Base-by-base conservation (phyloP, 2,797 vertebrate species). In the Pseudopleuronectes americanus region DNA sequence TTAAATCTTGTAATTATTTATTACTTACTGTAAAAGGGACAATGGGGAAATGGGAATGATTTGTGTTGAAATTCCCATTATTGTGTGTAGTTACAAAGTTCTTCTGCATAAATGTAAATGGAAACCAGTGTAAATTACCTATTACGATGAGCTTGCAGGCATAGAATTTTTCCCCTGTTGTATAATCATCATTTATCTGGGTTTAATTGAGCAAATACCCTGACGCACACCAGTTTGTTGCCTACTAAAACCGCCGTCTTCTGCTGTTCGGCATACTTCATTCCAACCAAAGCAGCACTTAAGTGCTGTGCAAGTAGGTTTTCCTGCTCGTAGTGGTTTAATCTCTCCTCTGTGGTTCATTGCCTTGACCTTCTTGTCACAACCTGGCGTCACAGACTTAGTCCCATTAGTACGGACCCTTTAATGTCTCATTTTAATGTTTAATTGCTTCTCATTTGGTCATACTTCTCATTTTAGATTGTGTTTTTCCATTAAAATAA, bases 1-100 rank as follows among this genome's bases (percentile, higher is more conserved):
- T 81, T 71, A 66, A 83, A 74, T 58, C 36, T 4, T 64, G 79
- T 80, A 61, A 68, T 63, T 67, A 73, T 64, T 63, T 51, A 79
- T 81, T 76, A 73, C 54, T 68, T 28, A 66, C 57, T 45, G 51
- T 71, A 68, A 81, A 76, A 63, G 38, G 52, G 64, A 68, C 71
- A 55, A 47, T 62, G 13, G 64, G 73, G 64, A 79, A 57, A 77
- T 56, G 76, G 23, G 60, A 80, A 57, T 74, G 64, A 75, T 58
- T 55, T 54, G 57, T 70, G 31, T 57, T 63, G 43, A 58, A 80
- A 72, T 54, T 47, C 64, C 26, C 31, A 56, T n/a, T 24, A n/a
- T 48, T 17, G 41, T 16, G 41, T 43, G 49, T 62, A 48, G 45
- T 60, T 63, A 73, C 65, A 81, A 76, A 43, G 26, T 71, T 74